A percentile compares a stretch with the other conserved stretches of the same genome.
Conservation (phyloP, 2,888 invertebrate genomes). For the Ceraclea dissimilis region DNA sequence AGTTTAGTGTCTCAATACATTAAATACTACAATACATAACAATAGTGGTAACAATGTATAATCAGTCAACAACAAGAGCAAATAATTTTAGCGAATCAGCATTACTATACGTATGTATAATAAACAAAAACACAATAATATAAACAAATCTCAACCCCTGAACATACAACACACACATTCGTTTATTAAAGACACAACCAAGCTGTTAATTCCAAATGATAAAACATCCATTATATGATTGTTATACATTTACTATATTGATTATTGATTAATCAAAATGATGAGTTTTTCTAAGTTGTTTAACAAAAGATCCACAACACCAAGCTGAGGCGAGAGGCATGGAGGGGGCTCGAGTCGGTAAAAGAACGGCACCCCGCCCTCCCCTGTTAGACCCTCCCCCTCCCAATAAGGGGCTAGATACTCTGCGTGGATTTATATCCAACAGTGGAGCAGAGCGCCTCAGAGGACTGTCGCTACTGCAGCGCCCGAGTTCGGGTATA, state of each 20-base stretch:
- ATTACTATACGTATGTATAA: too few species aligned
- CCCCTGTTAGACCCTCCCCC: slow-evolving; percentile 6
- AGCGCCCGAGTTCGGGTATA: slow-evolving; percentile 34
- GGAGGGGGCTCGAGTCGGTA: slow-evolving; percentile 30
- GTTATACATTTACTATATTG: slow-evolving; percentile 17
- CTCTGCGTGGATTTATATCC: slow-evolving; percentile 17
- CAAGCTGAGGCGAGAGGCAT: slow-evolving; percentile 53
- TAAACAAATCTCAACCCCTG: slow-evolving; percentile 25
- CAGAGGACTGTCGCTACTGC: slow-evolving; percentile 23
- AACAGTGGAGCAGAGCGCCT: slow-evolving; percentile 23
- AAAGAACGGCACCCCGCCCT: slow-evolving; percentile 27
- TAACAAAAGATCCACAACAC: slow-evolving; percentile 75
- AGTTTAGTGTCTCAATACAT: too few species aligned
- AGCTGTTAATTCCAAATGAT: background rate
- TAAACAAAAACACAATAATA: background rate
- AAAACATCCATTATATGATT: too few species aligned
- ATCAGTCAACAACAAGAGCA: slow-evolving; percentile 1
- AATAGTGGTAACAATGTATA: too few species aligned
- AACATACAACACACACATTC: slow-evolving; percentile 25
- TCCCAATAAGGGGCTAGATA: slow-evolving; percentile 20
- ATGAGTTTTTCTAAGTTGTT: slow-evolving; percentile 69
- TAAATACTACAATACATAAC: too few species aligned
- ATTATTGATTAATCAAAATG: slow-evolving; percentile 55
- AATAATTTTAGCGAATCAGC: slow-evolving; percentile 18
- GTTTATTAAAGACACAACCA: slow-evolving; percentile 4